phyloP scores from a whole-genome alignment of 2,113 vertebrate species.

The Ranitomeya imitator region DNA sequence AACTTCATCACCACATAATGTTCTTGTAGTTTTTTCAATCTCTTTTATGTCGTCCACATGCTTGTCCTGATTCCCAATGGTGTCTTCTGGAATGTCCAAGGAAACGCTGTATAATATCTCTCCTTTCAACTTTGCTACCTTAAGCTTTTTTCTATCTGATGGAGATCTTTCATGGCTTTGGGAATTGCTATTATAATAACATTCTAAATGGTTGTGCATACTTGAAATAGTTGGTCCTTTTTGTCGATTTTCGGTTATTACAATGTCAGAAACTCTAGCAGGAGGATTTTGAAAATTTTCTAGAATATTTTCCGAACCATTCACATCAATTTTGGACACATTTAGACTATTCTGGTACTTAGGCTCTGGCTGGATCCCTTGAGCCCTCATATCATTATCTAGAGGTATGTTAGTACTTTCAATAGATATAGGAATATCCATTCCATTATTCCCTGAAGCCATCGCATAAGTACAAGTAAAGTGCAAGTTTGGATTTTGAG shows the following conservation, averaged over 20 bases:
- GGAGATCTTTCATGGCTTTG: constrained; percentile 67
- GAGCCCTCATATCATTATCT: not conserved
- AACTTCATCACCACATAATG: not conserved
- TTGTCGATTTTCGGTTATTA: constrained; percentile 63
- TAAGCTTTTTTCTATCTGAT: constrained; percentile 86
- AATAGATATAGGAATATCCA: not conserved
- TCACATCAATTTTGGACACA: not conserved
- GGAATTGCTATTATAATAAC: not conserved
- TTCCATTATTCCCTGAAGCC: not conserved
- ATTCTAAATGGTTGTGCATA: not conserved
- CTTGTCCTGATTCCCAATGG: not conserved
- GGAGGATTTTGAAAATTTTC: not conserved
- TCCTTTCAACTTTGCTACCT: constrained; percentile 70
- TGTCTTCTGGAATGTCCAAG: not conserved
- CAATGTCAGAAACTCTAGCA: not conserved
- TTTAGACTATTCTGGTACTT: not conserved
- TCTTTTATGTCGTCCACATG: not conserved
- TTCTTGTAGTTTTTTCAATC: not conserved
- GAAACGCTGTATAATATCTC: constrained; percentile 3
- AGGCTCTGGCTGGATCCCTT: not conserved
- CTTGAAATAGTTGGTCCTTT: not conserved
- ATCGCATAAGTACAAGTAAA: not conserved
- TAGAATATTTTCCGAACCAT: not conserved
- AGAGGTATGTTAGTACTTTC: not conserved
- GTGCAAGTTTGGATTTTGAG: not conserved